These are phyloP conservation scores for Oscheius onirici DNA, from an alignment of 2,888 invertebrate species.

Conservation along the genomic window DNA sequence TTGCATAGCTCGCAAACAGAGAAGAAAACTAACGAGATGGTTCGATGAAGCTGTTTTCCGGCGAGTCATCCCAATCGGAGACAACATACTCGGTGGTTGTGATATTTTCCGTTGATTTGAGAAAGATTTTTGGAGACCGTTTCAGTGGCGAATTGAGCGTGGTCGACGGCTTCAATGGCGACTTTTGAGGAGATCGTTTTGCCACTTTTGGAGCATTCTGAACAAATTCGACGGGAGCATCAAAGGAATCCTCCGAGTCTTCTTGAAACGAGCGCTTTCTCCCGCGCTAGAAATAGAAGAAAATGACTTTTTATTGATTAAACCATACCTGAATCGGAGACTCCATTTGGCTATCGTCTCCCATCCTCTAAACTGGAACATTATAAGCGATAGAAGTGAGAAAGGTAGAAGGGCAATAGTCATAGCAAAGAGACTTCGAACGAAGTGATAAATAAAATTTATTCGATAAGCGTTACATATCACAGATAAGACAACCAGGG, in stretches of 20 bases:
- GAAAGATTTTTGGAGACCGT: not conserved
- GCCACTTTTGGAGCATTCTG: not conserved
- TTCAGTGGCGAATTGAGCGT: conserved; percentile 1
- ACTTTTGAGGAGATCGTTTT: not conserved
- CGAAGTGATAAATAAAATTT: not conserved
- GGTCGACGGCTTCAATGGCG: not conserved
- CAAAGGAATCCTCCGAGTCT: conserved; percentile 22
- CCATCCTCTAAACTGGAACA: too few species aligned
- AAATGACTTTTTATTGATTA: not conserved
- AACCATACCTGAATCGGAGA: too few species aligned
- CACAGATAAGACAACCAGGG: conserved; percentile 11
- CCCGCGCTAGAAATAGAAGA: not conserved
- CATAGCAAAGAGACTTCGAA: too few species aligned
- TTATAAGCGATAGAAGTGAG: too few species aligned
- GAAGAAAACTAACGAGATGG: not conserved
- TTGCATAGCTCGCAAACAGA: too few species aligned
- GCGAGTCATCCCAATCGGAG: conserved; percentile 23
- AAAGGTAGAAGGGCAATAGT: too few species aligned
- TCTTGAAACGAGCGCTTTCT: conserved; percentile 7
- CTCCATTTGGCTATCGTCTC: too few species aligned
- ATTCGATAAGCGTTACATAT: not conserved
- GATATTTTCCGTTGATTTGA: not conserved
- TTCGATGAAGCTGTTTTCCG: not conserved
- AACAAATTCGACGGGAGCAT: conserved; percentile 22
- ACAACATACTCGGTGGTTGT: not conserved